Conservation (phyloP, 2,797 vertebrate genomes). For the Muraenolepis orangiensis region DNA sequence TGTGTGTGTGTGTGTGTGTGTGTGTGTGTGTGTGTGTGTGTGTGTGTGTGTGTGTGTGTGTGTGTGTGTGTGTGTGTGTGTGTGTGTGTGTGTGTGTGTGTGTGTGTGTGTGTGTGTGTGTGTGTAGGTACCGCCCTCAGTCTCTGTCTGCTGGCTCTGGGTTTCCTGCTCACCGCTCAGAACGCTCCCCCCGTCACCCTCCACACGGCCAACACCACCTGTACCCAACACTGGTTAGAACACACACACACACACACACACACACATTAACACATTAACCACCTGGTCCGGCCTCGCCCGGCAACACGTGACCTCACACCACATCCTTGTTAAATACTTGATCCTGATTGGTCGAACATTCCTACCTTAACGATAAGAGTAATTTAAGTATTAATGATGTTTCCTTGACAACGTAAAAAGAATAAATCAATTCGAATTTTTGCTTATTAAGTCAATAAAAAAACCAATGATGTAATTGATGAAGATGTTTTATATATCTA, state of each 20-base stretch:
- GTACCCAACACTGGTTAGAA: conserved; percentile 68
- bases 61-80: conserved; percentile 7
- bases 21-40: too few species aligned
- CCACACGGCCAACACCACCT: conserved; percentile 82
- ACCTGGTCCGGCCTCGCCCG: not conserved
- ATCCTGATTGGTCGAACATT: too few species aligned
- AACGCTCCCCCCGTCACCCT: conserved; percentile 83
- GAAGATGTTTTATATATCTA: too few species aligned
- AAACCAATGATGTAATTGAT: too few species aligned
- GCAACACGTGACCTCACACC: too few species aligned
- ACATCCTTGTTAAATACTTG: too few species aligned
- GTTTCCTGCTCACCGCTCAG: conserved; percentile 89
- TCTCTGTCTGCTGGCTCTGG: conserved; percentile 82
- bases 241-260: not conserved
- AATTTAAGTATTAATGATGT: too few species aligned
- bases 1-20: too few species aligned
- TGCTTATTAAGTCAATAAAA: too few species aligned
- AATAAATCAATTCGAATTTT: too few species aligned
- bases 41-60: conserved; percentile 17
- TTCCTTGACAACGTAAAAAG: too few species aligned
- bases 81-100: conserved; percentile 5
- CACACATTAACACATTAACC: not conserved
- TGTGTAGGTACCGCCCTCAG: conserved; percentile 83
- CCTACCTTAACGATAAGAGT: too few species aligned
- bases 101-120: conserved; percentile 2